phyloP scores from a whole-genome alignment of 2,888 invertebrate genomes.

The Sericinus montela region DNA sequence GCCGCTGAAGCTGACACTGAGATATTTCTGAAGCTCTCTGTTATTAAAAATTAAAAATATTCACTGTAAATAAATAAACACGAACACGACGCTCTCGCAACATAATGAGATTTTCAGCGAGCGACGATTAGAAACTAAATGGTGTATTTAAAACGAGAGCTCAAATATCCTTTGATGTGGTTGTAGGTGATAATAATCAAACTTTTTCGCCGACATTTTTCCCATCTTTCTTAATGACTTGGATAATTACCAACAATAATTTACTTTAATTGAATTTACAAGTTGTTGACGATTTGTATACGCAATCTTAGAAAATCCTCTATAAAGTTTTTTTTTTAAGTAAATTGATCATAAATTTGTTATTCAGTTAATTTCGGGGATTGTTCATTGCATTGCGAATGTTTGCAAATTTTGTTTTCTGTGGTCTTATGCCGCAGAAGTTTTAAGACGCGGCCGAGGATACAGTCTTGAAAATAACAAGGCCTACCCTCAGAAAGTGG shows the following conservation, averaged over 20 bases:
- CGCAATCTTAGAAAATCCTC: no score
- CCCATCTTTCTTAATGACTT: conserved; percentile 11
- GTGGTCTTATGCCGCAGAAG: no score
- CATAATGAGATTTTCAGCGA: conserved; percentile 12
- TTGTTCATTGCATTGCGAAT: no score
- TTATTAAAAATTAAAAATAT: conserved; percentile 9
- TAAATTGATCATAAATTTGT: no score
- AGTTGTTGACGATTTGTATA: no score
- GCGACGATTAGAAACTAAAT: conserved; percentile 10
- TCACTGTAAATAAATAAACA: conserved; percentile 6
- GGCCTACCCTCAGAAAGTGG: no score
- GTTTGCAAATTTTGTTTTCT: no score
- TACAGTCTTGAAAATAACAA: no score
- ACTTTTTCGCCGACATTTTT: conserved; percentile 1
- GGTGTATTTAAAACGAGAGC: conserved; percentile 13
- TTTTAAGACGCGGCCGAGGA: no score
- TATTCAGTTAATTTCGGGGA: no score
- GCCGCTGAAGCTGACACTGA: conserved; percentile 13
- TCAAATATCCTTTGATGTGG: conserved; percentile 16
- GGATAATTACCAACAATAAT: conserved; percentile 12
- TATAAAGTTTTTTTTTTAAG: no score
- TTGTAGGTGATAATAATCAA: conserved; percentile 16
- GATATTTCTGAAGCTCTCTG: conserved; percentile 13
- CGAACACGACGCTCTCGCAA: not conserved
- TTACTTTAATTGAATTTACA: not conserved